Percentiles rank a stretch among this genome's conserved stretches.
Conservation (phyloP, 2,888 invertebrate species). For the Callimorpha dominula region DNA sequence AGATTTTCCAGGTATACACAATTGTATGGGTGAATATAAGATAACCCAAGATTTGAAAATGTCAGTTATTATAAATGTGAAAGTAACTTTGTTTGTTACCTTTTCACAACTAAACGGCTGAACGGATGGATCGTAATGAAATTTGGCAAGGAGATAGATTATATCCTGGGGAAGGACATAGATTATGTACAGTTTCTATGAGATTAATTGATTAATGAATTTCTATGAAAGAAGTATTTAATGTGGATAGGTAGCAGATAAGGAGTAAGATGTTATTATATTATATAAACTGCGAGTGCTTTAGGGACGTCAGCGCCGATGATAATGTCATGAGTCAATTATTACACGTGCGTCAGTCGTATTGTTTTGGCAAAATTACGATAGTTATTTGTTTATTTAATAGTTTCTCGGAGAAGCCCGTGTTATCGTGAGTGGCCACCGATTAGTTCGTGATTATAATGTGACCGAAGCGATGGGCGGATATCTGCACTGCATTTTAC, state of each 20-base stretch:
- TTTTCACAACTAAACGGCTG: too few species aligned
- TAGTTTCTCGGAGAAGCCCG: not conserved
- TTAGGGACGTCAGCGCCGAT: not conserved
- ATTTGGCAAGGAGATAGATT: too few species aligned
- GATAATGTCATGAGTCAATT: not conserved
- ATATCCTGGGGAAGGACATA: too few species aligned
- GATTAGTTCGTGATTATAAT: not conserved
- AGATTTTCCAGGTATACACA: too few species aligned
- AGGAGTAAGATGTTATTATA: not conserved
- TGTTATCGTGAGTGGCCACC: not conserved
- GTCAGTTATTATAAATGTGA: too few species aligned
- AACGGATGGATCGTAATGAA: too few species aligned
- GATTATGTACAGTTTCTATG: too few species aligned
- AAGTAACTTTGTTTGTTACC: too few species aligned
- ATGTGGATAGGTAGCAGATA: not conserved
- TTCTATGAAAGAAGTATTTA: too few species aligned
- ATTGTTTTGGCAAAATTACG: not conserved
- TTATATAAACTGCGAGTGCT: not conserved
- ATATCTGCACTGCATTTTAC: not conserved
- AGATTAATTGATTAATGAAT: too few species aligned
- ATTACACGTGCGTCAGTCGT: not conserved
- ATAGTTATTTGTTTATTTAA: constrained; percentile 1
- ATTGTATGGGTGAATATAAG: not conserved
- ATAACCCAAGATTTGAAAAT: not conserved
- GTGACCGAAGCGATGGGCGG: not conserved